phyloP scores from a whole-genome alignment of 64 coral and sea anemone genomes.

The Acropora tenuis region DNA sequence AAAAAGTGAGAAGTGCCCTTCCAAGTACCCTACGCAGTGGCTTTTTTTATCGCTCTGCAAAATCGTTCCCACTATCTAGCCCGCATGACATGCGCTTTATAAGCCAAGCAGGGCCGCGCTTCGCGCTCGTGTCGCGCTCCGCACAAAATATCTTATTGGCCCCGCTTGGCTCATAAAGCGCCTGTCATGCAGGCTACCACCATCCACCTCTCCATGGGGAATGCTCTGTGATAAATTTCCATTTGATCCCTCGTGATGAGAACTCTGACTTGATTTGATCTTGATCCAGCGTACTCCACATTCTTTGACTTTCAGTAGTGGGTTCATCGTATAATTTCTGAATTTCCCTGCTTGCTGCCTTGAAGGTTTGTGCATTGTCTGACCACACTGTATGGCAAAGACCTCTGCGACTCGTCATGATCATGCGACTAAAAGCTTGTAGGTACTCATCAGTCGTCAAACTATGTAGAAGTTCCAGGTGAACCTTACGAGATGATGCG shows the following conservation, averaged over 20 bases:
- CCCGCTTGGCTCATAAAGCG: too few species aligned
- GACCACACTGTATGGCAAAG: conserved; percentile 31
- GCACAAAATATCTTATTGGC: too few species aligned
- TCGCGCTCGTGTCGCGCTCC: too few species aligned
- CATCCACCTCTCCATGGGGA: conserved; percentile 53
- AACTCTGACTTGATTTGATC: background rate
- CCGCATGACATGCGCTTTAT: too few species aligned
- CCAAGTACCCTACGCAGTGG: conserved; percentile 40
- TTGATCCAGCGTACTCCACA: conserved; percentile 7
- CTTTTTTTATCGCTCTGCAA: conserved; percentile 9
- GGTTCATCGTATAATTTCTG: conserved; percentile 30
- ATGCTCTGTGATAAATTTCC: conserved; percentile 60
- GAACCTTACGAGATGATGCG: conserved; percentile 35
- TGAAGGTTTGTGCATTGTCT: conserved; percentile 13
- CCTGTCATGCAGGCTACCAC: background rate
- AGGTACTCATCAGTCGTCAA: conserved; percentile 42
- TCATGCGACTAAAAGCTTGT: conserved; percentile 54
- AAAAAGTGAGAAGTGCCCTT: conserved; percentile 32
- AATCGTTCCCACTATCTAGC: conserved; percentile 24
- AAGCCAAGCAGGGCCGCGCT: too few species aligned
- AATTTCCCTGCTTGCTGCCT: conserved; percentile 22
- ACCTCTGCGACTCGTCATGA: conserved; percentile 40
- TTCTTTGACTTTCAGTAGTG: conserved; percentile 5
- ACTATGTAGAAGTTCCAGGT: conserved; percentile 54
- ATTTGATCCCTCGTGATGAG: background rate